Conservation (phyloP, 2,113 vertebrate genomes). For the Pteronura brasiliensis region DNA sequence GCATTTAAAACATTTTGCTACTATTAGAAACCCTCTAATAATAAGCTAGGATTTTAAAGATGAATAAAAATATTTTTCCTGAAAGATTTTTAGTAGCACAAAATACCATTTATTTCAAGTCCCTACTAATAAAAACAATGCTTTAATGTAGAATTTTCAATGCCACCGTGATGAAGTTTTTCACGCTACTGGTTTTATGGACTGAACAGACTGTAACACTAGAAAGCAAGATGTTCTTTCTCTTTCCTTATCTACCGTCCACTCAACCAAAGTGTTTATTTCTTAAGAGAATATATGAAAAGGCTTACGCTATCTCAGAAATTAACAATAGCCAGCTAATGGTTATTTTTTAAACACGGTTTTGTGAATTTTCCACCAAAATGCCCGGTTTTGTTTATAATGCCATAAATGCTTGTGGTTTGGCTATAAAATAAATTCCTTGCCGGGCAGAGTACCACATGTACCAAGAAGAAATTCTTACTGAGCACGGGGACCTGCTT, state of each 20-base stretch:
- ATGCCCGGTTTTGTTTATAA: conserved; percentile 38
- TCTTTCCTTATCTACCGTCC: neutral
- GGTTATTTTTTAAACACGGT: neutral
- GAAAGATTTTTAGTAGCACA: neutral
- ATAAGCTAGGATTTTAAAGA: neutral
- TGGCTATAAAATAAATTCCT: conserved; percentile 24
- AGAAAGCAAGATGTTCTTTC: neutral
- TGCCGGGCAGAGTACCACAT: neutral
- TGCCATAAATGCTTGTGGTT: conserved; percentile 37
- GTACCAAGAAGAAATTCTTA: neutral
- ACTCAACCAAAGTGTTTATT: neutral
- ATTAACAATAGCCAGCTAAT: neutral
- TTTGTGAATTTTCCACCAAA: neutral
- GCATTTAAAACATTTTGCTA: neutral
- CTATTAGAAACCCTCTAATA: neutral
- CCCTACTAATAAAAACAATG: neutral
- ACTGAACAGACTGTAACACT: neutral
- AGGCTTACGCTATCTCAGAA: neutral
- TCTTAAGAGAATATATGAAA: neutral
- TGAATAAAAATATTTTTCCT: neutral
- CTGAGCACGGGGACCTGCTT: neutral
- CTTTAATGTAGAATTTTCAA: rapidly evolving
- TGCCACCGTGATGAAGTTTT: neutral
- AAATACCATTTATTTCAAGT: neutral
- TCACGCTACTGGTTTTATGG: neutral